Evolutionary conservation across 2,888 invertebrate genomes (phyloP).

Genomic region (Tromatobia lineatoria): DNA sequence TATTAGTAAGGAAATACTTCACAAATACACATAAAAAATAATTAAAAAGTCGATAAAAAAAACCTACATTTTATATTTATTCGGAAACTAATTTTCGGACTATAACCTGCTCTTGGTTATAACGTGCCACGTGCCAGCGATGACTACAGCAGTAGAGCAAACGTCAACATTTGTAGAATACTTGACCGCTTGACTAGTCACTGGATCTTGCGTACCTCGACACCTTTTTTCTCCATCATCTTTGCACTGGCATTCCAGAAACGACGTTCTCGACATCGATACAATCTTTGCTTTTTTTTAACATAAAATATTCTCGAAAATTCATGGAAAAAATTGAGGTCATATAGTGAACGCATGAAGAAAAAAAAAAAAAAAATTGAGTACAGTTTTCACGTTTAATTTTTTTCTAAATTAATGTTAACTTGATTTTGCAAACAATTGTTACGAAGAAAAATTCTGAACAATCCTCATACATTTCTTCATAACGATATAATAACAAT

Average conservation of each 20-base stretch:
- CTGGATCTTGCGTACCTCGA: constrained; percentile 10
- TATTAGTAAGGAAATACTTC: too few relatives aligned
- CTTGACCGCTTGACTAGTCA: background rate
- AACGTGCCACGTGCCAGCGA: background rate
- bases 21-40: too few relatives aligned
- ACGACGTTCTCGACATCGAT: background rate
- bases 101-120: background rate
- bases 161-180: constrained; percentile 12
- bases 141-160: constrained; percentile 11
- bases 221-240: background rate
- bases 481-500: constrained; percentile 1
- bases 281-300: too few relatives aligned
- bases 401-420: too few relatives aligned
- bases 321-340: too few relatives aligned
- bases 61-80: background rate
- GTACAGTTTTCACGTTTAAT: too few relatives aligned
- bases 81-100: background rate
- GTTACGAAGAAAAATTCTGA: background rate
- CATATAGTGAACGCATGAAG: too few relatives aligned
- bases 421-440: background rate
- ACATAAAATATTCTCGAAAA: too few relatives aligned
- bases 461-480: background rate
- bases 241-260: constrained; percentile 4
- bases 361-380: too few relatives aligned
- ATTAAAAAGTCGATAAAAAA: too few relatives aligned